phyloP scores from a whole-genome alignment of 1,140 invertebrate species.

The Diprion similis region DNA sequence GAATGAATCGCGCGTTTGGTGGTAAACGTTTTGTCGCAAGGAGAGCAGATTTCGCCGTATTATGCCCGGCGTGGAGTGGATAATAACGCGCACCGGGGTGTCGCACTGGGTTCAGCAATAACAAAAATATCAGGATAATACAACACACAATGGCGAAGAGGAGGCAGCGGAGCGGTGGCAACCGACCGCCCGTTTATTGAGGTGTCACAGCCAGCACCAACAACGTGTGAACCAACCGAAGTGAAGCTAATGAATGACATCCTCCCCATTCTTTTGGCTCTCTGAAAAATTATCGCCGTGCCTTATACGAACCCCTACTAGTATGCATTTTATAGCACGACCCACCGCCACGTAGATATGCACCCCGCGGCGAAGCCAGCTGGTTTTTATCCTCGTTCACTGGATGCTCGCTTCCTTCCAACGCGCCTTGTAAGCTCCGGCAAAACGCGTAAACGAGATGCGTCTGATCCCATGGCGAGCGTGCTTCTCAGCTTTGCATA shows the following conservation, averaged over 20 bases:
- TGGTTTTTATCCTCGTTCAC: slow-evolving; percentile 31
- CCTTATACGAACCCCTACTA: slow-evolving; percentile 11
- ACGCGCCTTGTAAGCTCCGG: slow-evolving; percentile 26
- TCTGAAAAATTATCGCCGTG: slow-evolving; percentile 55
- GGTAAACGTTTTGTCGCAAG: too few species aligned
- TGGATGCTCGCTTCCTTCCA: slow-evolving; percentile 18
- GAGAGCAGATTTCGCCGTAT: too few species aligned
- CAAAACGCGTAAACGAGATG: slow-evolving; percentile 8
- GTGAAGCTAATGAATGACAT: slow-evolving; percentile 55
- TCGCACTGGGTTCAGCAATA: slow-evolving; percentile 52
- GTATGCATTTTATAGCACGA: slow-evolving; percentile 23
- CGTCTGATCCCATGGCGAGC: not conserved
- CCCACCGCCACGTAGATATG: slow-evolving; percentile 32
- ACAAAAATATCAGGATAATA: slow-evolving; percentile 49
- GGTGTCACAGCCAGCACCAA: slow-evolving; percentile 53
- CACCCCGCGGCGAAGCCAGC: slow-evolving; percentile 46
- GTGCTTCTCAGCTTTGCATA: not conserved
- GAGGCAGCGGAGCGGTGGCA: slow-evolving; percentile 20
- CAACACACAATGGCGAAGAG: slow-evolving; percentile 42
- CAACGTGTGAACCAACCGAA: slow-evolving; percentile 59
- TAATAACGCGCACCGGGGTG: slow-evolving; percentile 40
- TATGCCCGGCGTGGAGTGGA: too few species aligned
- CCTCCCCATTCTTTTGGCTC: slow-evolving; percentile 43
- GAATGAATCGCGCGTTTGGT: too few species aligned
- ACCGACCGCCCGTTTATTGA: slow-evolving; percentile 39